These are phyloP conservation scores for Anthophora plumipes DNA, from an alignment of 2,888 invertebrate genomes.

Conservation along the genomic window DNA sequence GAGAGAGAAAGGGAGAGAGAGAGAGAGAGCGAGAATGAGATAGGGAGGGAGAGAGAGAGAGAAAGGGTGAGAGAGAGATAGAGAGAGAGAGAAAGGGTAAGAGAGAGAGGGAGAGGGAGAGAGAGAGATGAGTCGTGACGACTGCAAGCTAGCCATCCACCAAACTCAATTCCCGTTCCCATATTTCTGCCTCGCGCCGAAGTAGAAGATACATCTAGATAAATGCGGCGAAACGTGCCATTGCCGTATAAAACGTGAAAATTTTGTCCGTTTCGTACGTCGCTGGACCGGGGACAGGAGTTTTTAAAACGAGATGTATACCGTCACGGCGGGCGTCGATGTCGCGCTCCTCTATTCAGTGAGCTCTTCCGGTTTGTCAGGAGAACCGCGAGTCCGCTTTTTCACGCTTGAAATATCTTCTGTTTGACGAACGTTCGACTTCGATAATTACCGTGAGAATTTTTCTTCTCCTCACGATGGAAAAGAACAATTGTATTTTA, in stretches of 20 bases:
- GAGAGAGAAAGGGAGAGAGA: too few species aligned
- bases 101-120: too few species aligned
- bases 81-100: too few species aligned
- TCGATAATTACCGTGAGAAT: not conserved
- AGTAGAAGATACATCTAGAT: slow-evolving; percentile 82
- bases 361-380: not conserved
- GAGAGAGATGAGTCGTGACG: slow-evolving; percentile 26
- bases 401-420: not conserved
- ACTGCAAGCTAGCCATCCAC: slow-evolving; percentile 36
- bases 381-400: not conserved
- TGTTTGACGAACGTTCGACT: not conserved
- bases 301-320: slow-evolving; percentile 61
- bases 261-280: slow-evolving; percentile 60
- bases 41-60: too few species aligned
- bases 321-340: slow-evolving; percentile 55
- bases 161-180: slow-evolving; percentile 76
- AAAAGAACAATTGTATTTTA: too few species aligned
- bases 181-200: slow-evolving; percentile 78
- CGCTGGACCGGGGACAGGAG: slow-evolving; percentile 37
- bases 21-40: too few species aligned
- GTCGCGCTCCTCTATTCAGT: slow-evolving; percentile 54
- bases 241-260: slow-evolving; percentile 61
- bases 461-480: too few species aligned
- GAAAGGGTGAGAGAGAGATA: too few species aligned
- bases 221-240: slow-evolving; percentile 83